Percentiles rank a stretch among this genome's conserved stretches.
Evolutionary conservation across 1,140 invertebrate genomes (phyloP).

Genomic region (Tigriopus japonicus): DNA sequence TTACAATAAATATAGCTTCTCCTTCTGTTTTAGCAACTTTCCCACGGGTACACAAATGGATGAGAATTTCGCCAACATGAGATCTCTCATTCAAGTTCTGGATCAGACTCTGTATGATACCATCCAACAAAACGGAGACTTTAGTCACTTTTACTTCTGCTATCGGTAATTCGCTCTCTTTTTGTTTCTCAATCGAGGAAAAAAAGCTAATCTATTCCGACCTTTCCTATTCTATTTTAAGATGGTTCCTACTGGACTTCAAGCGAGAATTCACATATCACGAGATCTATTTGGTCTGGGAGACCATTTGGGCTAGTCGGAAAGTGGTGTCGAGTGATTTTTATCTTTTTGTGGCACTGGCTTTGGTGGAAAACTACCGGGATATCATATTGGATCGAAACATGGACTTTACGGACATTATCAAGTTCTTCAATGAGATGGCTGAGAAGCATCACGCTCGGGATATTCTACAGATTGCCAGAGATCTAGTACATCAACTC

Average conservation of each 20-base stretch:
- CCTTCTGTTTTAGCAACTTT: conserved; percentile 47
- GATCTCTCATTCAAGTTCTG: conserved; percentile 38
- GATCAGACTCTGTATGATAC: conserved; percentile 6
- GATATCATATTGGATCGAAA: conserved; percentile 83
- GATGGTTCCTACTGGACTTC: conserved; percentile 61
- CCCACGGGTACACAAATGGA: conserved; percentile 85
- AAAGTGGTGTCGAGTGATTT: conserved; percentile 68
- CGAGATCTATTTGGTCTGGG: conserved; percentile 82
- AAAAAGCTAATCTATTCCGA: too few species aligned
- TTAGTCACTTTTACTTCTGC: conserved; percentile 92
- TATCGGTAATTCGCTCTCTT: conserved; percentile 33
- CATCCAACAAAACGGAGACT: conserved; percentile 72
- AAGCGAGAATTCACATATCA: conserved; percentile 73
- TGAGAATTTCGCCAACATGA: conserved; percentile 83
- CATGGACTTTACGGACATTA: conserved; percentile 95
- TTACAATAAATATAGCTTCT: too few species aligned
- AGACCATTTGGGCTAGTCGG: conserved; percentile 83
- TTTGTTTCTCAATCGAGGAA: too few species aligned
- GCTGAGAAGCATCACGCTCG: conserved; percentile 72
- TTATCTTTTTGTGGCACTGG: conserved; percentile 77
- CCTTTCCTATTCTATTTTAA: not conserved
- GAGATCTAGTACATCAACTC: conserved; percentile 63
- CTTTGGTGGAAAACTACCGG: conserved; percentile 72
- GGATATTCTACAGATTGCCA: conserved; percentile 53
- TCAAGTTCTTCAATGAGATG: conserved; percentile 97